These are phyloP conservation scores for Eunapius fragilis DNA, from an alignment of 37 sponge, comb jelly and placozoan genomes.

Conservation along the genomic window DNA sequence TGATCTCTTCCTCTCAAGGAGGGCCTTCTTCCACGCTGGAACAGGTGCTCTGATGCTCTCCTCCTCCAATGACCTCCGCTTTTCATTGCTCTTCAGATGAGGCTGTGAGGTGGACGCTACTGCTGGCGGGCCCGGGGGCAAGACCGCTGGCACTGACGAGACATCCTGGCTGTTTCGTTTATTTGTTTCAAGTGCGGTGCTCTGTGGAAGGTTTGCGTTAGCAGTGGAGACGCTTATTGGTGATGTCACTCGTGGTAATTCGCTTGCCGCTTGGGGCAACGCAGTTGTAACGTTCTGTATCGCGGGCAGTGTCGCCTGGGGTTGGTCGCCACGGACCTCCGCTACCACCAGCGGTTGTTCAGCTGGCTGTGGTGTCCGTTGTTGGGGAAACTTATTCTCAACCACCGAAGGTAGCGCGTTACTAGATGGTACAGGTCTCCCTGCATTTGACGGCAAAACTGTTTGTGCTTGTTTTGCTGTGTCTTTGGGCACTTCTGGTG, in stretches of 20 bases:
- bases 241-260: neutral
- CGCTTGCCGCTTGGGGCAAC: neutral
- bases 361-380: neutral
- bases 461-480: neutral
- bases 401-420: neutral
- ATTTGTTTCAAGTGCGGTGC: too few relatives aligned
- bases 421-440: neutral
- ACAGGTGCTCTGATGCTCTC: neutral
- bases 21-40: slow-evolving; percentile 15
- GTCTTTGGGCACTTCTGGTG: neutral
- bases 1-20: neutral
- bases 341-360: neutral
- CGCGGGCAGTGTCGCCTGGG: neutral
- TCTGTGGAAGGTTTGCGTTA: too few relatives aligned
- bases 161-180: neutral
- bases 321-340: neutral
- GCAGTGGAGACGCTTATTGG: neutral
- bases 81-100: too few relatives aligned
- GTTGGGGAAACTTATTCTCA: neutral
- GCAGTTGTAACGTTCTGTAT: neutral
- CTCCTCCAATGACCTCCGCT: neutral
- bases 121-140: too few relatives aligned
- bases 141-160: too few relatives aligned
- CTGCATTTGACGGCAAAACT: neutral
- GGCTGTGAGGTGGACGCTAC: neutral